Conservation (phyloP, 37 sponge, comb jelly and placozoan species). For the Tethya wilhelma region DNA sequence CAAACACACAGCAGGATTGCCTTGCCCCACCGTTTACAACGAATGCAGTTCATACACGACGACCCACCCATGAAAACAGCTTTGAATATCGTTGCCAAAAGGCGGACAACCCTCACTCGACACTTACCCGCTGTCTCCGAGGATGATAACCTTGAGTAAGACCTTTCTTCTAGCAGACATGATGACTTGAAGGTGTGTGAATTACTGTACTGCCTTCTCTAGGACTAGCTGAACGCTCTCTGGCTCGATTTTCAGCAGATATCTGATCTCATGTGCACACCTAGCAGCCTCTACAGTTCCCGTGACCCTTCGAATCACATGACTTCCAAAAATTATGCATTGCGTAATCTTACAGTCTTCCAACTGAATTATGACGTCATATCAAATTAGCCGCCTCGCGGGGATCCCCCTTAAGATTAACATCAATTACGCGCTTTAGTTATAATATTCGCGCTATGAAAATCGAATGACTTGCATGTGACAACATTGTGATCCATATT, state of each 20-base stretch:
- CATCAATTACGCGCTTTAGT: no score
- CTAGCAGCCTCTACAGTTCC: neutral
- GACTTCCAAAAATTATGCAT: no score
- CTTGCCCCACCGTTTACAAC: neutral
- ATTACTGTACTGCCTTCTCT: neutral
- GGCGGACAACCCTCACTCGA: no score
- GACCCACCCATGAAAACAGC: no score
- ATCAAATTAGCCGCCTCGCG: no score
- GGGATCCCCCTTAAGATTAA: no score
- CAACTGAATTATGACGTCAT: no score
- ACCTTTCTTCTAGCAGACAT: slow-evolving; percentile 99
- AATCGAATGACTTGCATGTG: no score
- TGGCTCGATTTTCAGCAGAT: neutral
- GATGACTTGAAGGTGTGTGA: neutral
- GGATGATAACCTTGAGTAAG: slow-evolving; percentile 96
- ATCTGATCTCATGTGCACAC: neutral
- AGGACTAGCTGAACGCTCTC: neutral
- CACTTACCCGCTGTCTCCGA: slow-evolving; percentile 97
- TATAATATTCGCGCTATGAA: no score
- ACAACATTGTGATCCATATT: no score
- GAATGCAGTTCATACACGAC: no score
- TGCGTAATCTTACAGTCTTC: no score
- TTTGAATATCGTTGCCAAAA: neutral
- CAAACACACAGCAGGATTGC: neutral
- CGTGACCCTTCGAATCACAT: slow-evolving; percentile 10